Evolutionary conservation across 2,888 invertebrate species (phyloP).

Genomic region (Barypeithes pellucidus): DNA sequence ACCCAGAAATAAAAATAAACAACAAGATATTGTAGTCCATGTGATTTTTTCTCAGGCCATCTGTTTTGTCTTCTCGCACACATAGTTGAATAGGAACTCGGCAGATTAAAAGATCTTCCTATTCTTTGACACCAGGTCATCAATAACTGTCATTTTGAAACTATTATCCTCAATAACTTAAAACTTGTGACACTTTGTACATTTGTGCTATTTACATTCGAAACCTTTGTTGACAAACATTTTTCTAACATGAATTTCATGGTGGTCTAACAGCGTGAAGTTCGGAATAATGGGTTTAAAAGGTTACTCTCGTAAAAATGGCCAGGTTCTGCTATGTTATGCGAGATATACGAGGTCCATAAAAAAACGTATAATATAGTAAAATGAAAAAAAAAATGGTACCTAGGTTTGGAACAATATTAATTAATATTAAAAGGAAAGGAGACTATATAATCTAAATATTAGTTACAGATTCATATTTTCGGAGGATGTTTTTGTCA

Average conservation of each 20-base stretch:
- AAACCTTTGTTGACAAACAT: slow-evolving; percentile 71
- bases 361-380: too few species aligned
- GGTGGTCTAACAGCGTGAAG: slow-evolving; percentile 65
- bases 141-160: slow-evolving; percentile 66
- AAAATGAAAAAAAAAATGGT: too few species aligned
- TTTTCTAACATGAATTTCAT: slow-evolving; percentile 69
- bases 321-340: neutral
- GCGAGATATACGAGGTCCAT: slow-evolving; percentile 6
- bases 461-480: too few species aligned
- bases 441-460: too few species aligned
- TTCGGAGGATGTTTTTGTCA: too few species aligned
- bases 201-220: slow-evolving; percentile 66
- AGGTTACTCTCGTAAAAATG: slow-evolving; percentile 3
- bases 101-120: slow-evolving; percentile 69
- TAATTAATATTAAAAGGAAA: too few species aligned
- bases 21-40: neutral
- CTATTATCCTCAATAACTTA: slow-evolving; percentile 40
- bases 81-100: slow-evolving; percentile 53
- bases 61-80: slow-evolving; percentile 17
- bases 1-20: too few species aligned
- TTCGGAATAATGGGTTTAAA: slow-evolving; percentile 9
- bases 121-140: slow-evolving; percentile 65
- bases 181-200: slow-evolving; percentile 43
- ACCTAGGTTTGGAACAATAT: too few species aligned
- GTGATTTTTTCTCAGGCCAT: slow-evolving; percentile 13